A percentile compares a stretch with the other conserved stretches of the same genome.
Evolutionary conservation across 2,113 vertebrate species (phyloP).

Genomic region (Corvus hawaiiensis): DNA sequence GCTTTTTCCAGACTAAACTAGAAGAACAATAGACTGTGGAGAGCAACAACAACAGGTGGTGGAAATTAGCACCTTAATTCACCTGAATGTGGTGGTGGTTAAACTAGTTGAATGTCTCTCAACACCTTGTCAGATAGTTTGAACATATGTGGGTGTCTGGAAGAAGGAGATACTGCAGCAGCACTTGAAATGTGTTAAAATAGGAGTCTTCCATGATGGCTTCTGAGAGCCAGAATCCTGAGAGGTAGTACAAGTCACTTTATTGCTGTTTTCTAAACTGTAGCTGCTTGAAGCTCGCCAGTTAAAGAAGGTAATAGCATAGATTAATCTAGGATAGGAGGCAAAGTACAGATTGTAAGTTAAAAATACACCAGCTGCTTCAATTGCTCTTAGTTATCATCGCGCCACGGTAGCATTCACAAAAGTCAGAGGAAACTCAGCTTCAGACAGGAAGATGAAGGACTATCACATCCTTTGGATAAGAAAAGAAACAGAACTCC

Average conservation of each 20-base stretch:
- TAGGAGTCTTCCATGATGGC: not conserved
- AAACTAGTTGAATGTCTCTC: not conserved
- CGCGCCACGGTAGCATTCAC: rapidly evolving
- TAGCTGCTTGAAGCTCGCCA: not conserved
- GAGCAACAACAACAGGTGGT: not conserved
- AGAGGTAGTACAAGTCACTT: not conserved
- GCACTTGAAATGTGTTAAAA: not conserved
- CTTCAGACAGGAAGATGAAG: not conserved
- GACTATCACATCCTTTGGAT: not conserved
- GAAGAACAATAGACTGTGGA: not conserved
- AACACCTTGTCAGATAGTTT: not conserved
- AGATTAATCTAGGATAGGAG: not conserved
- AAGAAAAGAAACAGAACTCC: not conserved
- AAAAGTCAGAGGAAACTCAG: not conserved
- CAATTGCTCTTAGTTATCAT: not conserved
- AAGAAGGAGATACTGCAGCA: not conserved
- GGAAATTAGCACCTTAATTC: not conserved
- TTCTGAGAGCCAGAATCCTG: not conserved
- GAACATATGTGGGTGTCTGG: not conserved
- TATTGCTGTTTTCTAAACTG: not conserved
- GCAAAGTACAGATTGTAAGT: not conserved
- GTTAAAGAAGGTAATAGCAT: not conserved
- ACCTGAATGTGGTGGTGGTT: not conserved
- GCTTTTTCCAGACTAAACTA: not conserved
- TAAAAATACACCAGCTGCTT: not conserved